phyloP scores from a whole-genome alignment of 1,140 invertebrate genomes.

The Calephelis virginiensis region DNA sequence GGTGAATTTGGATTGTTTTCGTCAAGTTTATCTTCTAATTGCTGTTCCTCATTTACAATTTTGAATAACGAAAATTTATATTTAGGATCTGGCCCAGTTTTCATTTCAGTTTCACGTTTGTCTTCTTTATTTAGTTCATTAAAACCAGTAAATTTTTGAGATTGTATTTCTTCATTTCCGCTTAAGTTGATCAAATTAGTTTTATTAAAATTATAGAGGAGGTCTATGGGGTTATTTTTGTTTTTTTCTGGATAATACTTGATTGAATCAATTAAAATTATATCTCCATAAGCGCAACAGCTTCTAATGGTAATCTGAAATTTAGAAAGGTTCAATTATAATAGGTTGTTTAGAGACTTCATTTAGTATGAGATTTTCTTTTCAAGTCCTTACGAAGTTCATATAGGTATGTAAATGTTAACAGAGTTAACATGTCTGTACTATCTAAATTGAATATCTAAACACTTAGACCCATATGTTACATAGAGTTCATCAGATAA shows the following conservation, averaged over 20 bases:
- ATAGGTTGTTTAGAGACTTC: too few relatives aligned
- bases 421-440: too few relatives aligned
- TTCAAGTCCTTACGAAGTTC: too few relatives aligned
- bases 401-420: too few relatives aligned
- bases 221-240: neutral
- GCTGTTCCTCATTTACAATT: neutral
- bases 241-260: slow-evolving; percentile 7
- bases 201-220: slow-evolving; percentile 1
- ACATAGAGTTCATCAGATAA: too few relatives aligned
- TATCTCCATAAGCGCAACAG: slow-evolving; percentile 25
- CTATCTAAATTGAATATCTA: too few relatives aligned
- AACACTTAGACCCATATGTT: too few relatives aligned
- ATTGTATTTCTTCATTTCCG: too few relatives aligned
- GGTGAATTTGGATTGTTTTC: too few relatives aligned
- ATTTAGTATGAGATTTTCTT: too few relatives aligned
- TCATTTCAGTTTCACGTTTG: neutral
- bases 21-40: neutral
- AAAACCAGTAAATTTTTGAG: too few relatives aligned
- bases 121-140: neutral
- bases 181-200: neutral
- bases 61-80: neutral
- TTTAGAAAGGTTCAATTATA: neutral
- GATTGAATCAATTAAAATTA: slow-evolving; percentile 35
- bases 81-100: neutral
- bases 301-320: slow-evolving; percentile 28